Percentiles rank a stretch among this genome's conserved stretches.
Evolutionary conservation across 1,140 invertebrate genomes (phyloP).

Genomic region (Caerostris extrusa): DNA sequence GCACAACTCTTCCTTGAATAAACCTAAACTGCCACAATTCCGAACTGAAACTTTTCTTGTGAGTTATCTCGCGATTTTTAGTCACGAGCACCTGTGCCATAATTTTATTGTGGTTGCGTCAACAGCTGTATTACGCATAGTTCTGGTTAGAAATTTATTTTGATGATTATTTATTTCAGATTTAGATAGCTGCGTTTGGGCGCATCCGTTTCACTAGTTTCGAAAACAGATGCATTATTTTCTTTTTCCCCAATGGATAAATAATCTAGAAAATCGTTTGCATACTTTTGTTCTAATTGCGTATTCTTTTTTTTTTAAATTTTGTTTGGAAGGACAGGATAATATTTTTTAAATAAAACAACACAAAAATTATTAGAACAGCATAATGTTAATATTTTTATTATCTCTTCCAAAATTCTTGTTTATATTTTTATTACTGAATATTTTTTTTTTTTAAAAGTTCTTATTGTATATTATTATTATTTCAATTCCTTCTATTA

Average conservation of each 20-base stretch:
- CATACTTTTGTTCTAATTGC: not conserved
- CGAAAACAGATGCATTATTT: not conserved
- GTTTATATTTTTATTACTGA: too few relatives aligned
- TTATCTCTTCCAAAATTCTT: too few relatives aligned
- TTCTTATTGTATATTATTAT: too few relatives aligned
- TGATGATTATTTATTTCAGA: not conserved
- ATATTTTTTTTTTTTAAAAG: too few relatives aligned
- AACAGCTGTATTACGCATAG: not conserved
- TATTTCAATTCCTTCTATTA: too few relatives aligned
- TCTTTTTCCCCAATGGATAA: not conserved
- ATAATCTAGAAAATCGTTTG: not conserved
- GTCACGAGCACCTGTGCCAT: not conserved
- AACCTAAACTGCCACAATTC: not conserved
- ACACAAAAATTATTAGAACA: too few relatives aligned
- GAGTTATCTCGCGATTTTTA: not conserved
- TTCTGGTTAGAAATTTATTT: not conserved
- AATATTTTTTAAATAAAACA: too few relatives aligned
- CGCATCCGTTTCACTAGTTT: not conserved
- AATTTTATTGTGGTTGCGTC: not conserved
- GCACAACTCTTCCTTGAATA: not conserved
- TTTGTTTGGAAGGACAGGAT: too few relatives aligned
- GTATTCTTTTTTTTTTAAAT: not conserved
- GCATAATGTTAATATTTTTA: too few relatives aligned
- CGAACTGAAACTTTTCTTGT: not conserved
- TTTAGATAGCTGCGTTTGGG: conserved; percentile 12